Percentiles rank a stretch among this genome's conserved stretches.
Conservation (phyloP, 2,113 vertebrate species). For the Serilophus lunatus region DNA sequence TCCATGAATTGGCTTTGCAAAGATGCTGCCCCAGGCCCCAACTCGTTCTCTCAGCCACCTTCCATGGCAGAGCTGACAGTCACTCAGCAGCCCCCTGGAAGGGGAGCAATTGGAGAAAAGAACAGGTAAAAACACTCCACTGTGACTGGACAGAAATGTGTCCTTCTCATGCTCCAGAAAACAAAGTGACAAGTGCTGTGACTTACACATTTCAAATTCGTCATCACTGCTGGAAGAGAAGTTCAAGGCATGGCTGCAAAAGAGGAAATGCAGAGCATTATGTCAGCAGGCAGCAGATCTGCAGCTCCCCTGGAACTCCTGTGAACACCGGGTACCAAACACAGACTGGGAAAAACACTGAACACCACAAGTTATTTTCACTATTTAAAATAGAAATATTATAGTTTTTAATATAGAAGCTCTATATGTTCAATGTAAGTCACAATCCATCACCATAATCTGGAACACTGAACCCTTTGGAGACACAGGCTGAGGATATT, state of each 20-base stretch:
- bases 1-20: neutral
- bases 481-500: neutral
- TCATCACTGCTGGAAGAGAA: slow-evolving; percentile 67
- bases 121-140: accelerated
- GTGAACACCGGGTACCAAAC: neutral
- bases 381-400: neutral
- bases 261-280: neutral
- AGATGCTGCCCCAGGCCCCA: neutral
- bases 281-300: neutral
- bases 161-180: neutral
- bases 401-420: neutral
- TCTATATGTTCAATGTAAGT: neutral
- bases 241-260: neutral
- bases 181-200: neutral
- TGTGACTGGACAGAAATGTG: accelerated
- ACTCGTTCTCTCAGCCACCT: neutral
- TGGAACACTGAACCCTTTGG: neutral
- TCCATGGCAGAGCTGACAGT: neutral
- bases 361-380: accelerated
- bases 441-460: neutral
- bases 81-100: neutral
- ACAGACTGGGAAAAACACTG: neutral
- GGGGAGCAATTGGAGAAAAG: neutral
- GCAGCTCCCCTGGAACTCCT: neutral
- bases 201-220: slow-evolving; percentile 81